A percentile compares a stretch with the other conserved stretches of the same genome.
Evolutionary conservation across 2,113 vertebrate species (phyloP).

Genomic region (Myrmophylax atrothorax): DNA sequence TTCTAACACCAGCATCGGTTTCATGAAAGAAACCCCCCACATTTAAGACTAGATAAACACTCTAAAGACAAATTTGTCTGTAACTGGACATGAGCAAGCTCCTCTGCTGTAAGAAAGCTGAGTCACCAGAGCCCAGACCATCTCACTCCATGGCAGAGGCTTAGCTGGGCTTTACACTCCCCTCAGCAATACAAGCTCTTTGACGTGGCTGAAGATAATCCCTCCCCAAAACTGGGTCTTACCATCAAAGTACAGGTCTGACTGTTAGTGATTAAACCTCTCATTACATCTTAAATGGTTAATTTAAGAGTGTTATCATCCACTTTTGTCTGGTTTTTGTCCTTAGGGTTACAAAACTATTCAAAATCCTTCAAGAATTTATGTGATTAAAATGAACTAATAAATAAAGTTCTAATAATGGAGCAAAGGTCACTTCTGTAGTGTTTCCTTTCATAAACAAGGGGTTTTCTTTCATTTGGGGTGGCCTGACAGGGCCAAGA

Average conservation of each 20-base stretch:
- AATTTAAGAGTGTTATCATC: neutral
- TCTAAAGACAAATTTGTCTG: neutral
- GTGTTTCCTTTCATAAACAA: neutral
- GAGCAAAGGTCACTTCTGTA: neutral
- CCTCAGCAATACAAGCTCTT: neutral
- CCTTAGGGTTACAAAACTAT: neutral
- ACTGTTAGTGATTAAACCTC: neutral
- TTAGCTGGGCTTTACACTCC: neutral
- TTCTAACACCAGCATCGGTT: neutral
- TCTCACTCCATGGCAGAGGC: neutral
- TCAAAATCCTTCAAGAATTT: neutral
- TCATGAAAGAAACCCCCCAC: neutral
- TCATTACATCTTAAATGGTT: neutral
- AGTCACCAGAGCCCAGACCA: neutral
- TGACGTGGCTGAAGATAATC: neutral
- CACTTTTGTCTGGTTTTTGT: neutral
- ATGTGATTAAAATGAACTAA: neutral
- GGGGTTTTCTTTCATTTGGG: neutral
- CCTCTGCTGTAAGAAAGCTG: neutral
- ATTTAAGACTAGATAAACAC: neutral
- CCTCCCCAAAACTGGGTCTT: neutral
- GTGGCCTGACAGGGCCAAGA: neutral
- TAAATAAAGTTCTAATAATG: slow-evolving; percentile 28
- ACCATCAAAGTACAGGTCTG: neutral
- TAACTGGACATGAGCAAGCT: neutral